Conservation (phyloP, 1,140 invertebrate species). For the Paraescarpia echinospica region DNA sequence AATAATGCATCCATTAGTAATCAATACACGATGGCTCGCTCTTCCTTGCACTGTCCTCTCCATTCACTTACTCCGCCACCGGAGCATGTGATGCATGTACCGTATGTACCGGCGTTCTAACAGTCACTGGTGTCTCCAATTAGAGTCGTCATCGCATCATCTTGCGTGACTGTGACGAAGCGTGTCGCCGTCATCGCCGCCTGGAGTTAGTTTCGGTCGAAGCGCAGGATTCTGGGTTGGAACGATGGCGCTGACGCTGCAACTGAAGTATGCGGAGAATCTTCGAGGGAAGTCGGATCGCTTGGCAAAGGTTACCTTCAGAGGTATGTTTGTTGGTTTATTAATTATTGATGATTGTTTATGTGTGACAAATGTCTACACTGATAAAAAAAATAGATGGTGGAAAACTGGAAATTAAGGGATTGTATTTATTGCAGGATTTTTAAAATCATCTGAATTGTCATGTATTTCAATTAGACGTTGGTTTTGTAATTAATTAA, state of each 20-base stretch:
- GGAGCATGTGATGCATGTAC: background rate
- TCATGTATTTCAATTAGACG: background rate
- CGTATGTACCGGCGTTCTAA: background rate
- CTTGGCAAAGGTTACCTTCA: constrained; percentile 46
- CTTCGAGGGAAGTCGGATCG: constrained; percentile 42
- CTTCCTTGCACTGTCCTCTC: background rate
- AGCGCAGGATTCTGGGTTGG: background rate
- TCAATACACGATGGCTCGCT: background rate
- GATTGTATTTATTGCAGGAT: background rate
- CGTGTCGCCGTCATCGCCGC: background rate
- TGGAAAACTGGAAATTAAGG: background rate
- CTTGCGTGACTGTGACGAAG: background rate
- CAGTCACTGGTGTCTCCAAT: background rate
- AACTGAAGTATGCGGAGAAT: constrained; percentile 47
- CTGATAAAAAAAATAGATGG: background rate
- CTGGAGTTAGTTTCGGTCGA: background rate
- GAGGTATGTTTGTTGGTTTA: constrained; percentile 37
- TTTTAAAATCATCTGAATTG: background rate
- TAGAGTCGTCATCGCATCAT: background rate
- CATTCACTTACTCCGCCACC: background rate
- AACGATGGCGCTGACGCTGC: constrained; percentile 46
- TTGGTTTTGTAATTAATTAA: background rate
- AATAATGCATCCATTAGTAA: background rate
- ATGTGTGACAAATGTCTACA: background rate
- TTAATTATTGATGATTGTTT: background rate